Evolutionary conservation across 2,888 invertebrate species (phyloP).

Genomic region (Caenorhabditis afra): DNA sequence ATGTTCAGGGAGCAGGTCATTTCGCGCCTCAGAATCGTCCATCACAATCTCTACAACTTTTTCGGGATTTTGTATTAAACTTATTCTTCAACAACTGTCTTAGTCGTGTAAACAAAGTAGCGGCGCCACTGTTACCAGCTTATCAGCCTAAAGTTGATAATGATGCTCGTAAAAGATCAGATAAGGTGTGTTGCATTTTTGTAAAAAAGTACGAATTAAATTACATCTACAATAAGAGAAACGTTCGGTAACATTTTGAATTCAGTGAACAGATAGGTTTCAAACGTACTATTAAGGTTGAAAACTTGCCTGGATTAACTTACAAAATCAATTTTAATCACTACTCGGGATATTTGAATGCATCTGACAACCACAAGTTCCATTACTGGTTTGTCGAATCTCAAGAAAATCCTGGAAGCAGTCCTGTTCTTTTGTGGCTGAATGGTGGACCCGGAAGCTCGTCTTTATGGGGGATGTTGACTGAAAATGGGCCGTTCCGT

Average conservation of each 20-base stretch:
- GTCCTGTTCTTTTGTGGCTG: slow-evolving; percentile 68
- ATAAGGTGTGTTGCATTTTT: slow-evolving; percentile 35
- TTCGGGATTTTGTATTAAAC: slow-evolving; percentile 56
- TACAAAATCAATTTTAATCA: slow-evolving; percentile 69
- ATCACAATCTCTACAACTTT: slow-evolving; percentile 63
- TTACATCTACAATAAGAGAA: too few species aligned
- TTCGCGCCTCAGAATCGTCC: slow-evolving; percentile 61
- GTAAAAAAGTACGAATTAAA: too few species aligned
- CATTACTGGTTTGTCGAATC: slow-evolving; percentile 69
- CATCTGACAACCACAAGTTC: slow-evolving; percentile 58
- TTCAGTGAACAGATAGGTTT: too few species aligned
- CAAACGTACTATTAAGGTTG: slow-evolving; percentile 41
- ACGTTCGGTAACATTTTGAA: too few species aligned
- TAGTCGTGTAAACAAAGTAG: slow-evolving; percentile 57
- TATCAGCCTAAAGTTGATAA: slow-evolving; percentile 44
- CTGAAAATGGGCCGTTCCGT: slow-evolving; percentile 81
- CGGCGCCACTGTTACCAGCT: slow-evolving; percentile 47
- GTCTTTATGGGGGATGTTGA: slow-evolving; percentile 79
- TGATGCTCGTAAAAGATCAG: slow-evolving; percentile 39
- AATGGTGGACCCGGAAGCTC: slow-evolving; percentile 73
- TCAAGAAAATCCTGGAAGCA: slow-evolving; percentile 54
- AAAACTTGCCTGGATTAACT: slow-evolving; percentile 63
- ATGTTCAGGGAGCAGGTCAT: slow-evolving; percentile 68
- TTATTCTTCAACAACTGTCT: slow-evolving; percentile 60
- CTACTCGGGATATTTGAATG: slow-evolving; percentile 69